Base-by-base conservation (phyloP, 92 coral and sea anemone species). In the Palythoa heliodiscus region DNA sequence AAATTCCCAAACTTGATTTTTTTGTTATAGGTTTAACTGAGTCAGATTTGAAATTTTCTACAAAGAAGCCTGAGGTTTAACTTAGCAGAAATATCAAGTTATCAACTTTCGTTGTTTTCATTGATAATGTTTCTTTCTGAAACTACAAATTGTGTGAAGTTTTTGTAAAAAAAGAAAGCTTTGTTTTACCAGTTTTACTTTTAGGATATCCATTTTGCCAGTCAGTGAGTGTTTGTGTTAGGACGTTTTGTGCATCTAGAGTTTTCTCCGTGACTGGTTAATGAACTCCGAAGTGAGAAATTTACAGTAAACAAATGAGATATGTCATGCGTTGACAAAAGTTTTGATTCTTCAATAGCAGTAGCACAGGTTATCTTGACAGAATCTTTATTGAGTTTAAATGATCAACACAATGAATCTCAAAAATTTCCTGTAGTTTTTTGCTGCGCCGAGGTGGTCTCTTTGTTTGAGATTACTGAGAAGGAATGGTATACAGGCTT, bases 311-410 rank as follows among this genome's bases (percentile, higher is more conserved):
- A 55, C 37, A 69, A 13, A 11, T 15, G 19, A 24, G 17, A 58
- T 19, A 58, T 58, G 19, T 4, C 47, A 29, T 22, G 19, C 73
- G 47, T 37, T 24, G 43, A 37, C 69, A 29, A 25, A 69, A 3
- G 4, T 69, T 69, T 69, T 29, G 43, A 69, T 8, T 48, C 20
- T 3, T 11, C 15, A 20, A 19, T n/a, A 73, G 7, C 17, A 1
- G 10, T 12, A 75, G 3, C 79, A 50, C 79, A 23, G 38, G 13
- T 20, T 75, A 75, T 75, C 79, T 75, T 52, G 64, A 75, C 61
- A 75, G 4, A 52, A 52, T 23, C 79, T 24, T 52, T 75, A 75
- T 75, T 20, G 63, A 50, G 63, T 50, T 48, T 3, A 74, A 50
- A 74, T 47, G 60, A 2, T 2, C 9, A n/a, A 29, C 24, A 47